These are phyloP conservation scores for Conops quadrifasciatus DNA, from an alignment of 2,888 invertebrate species.

Conservation along the genomic window DNA sequence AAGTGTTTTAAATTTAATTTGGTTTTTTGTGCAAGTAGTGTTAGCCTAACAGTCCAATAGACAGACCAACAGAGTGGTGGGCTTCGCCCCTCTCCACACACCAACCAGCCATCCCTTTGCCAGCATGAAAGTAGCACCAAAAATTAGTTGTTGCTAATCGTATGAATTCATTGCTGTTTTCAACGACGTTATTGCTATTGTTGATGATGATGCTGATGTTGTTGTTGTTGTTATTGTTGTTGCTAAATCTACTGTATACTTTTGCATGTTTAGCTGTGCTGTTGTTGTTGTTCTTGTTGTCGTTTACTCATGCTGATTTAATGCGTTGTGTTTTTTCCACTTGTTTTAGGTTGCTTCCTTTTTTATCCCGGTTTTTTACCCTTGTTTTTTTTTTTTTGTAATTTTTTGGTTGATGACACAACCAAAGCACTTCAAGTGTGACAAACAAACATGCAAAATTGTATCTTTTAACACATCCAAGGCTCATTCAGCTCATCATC, in stretches of 20 bases:
- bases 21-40: no score
- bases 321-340: not conserved
- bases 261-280: not conserved
- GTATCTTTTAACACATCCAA: not conserved
- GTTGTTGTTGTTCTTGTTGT: constrained; percentile 3
- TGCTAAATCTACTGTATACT: not conserved
- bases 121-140: not conserved
- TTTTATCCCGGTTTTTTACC: not conserved
- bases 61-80: not conserved
- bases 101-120: not conserved
- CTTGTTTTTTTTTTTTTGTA: not conserved
- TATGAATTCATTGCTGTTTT: not conserved
- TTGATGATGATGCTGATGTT: no score
- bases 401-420: not conserved
- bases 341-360: no score
- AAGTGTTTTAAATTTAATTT: not conserved
- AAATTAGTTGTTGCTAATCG: constrained; percentile 13
- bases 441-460: constrained; percentile 9
- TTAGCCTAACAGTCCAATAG: no score
- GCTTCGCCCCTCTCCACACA: not conserved
- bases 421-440: constrained; percentile 3
- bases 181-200: not conserved
- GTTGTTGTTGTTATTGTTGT: constrained; percentile 4
- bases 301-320: not conserved
- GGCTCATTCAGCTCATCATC: not conserved